Percentiles rank a stretch among this genome's conserved stretches.
Evolutionary conservation across 2,113 vertebrate genomes (phyloP).

Genomic region (Cryptomyrus ogoouensis): DNA sequence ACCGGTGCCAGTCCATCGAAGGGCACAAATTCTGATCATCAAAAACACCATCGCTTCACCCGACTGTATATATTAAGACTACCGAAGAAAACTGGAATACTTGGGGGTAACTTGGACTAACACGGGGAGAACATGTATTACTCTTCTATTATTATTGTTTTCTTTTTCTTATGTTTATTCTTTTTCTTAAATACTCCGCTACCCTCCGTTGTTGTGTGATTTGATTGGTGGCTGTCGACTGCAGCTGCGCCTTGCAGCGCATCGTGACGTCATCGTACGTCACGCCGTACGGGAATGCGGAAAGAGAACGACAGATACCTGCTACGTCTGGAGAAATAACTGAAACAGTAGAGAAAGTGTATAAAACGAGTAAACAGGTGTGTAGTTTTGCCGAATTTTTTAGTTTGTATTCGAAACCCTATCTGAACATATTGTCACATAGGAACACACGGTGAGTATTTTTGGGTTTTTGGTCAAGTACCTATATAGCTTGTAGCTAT

Average conservation of each 20-base stretch:
- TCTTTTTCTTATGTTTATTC: background rate
- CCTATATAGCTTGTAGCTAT: background rate
- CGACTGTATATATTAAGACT: background rate
- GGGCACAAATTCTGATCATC: background rate
- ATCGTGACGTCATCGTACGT: background rate
- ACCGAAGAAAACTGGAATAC: background rate
- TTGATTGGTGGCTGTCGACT: background rate
- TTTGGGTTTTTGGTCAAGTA: background rate
- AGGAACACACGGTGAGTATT: background rate
- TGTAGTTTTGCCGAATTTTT: background rate
- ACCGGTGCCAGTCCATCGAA: background rate
- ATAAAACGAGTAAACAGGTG: background rate
- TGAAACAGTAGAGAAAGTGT: background rate
- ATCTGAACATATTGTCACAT: background rate
- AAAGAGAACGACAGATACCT: background rate
- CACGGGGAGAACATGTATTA: background rate
- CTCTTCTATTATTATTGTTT: background rate
- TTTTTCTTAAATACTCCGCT: background rate
- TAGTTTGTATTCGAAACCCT: background rate
- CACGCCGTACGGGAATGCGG: background rate
- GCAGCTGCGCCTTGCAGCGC: background rate
- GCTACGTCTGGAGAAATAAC: background rate
- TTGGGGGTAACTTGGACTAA: background rate
- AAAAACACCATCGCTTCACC: background rate
- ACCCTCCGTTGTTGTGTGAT: background rate